phyloP scores from a whole-genome alignment of 2,888 invertebrate species.

The Platerodrilus igneus region DNA sequence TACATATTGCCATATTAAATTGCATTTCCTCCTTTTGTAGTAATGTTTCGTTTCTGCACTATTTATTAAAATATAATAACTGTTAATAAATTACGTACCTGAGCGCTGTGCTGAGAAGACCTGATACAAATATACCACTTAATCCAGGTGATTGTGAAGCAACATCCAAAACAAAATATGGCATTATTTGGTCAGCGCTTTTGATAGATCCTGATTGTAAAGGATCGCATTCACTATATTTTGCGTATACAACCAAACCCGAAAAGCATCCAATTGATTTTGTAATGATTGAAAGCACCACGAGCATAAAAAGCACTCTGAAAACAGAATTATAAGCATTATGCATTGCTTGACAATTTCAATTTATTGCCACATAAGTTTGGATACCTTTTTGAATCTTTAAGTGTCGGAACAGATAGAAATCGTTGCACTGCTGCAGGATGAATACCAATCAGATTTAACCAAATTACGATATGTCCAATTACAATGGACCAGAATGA shows the following conservation, averaged over 20 bases:
- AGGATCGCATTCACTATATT: slow-evolving; percentile 63
- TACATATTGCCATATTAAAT: too few relatives aligned
- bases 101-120: slow-evolving; percentile 68
- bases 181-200: slow-evolving; percentile 56
- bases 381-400: slow-evolving; percentile 52
- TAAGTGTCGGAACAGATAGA: slow-evolving; percentile 55
- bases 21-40: too few relatives aligned
- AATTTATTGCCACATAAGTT: slow-evolving; percentile 38
- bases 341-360: not conserved
- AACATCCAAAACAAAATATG: slow-evolving; percentile 67
- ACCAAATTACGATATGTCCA: slow-evolving; percentile 55
- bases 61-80: slow-evolving; percentile 47
- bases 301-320: slow-evolving; percentile 13
- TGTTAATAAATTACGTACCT: slow-evolving; percentile 44
- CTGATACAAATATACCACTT: slow-evolving; percentile 70
- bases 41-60: too few relatives aligned
- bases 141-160: slow-evolving; percentile 62
- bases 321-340: slow-evolving; percentile 7
- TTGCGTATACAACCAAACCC: slow-evolving; percentile 59
- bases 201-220: slow-evolving; percentile 54
- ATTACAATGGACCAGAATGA: slow-evolving; percentile 58
- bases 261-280: slow-evolving; percentile 55
- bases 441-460: slow-evolving; percentile 53
- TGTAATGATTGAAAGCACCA: slow-evolving; percentile 52
- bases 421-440: slow-evolving; percentile 59